Percentiles rank a stretch among this genome's conserved stretches.
phyloP scores from a whole-genome alignment of 2,797 vertebrate species.

The Mastacembelus armatus region DNA sequence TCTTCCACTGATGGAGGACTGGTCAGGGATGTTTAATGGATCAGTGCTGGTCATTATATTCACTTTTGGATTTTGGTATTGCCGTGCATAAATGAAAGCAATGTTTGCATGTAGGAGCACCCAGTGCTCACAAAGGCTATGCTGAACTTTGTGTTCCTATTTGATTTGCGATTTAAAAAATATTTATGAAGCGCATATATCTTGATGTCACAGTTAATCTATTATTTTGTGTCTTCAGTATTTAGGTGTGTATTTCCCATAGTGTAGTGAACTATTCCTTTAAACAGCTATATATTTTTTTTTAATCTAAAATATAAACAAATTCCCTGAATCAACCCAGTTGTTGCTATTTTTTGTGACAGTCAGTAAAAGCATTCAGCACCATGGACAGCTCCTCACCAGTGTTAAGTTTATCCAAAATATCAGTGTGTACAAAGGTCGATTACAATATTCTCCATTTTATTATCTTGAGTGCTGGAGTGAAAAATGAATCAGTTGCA shows the following conservation, averaged over 20 bases:
- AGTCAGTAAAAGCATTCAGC: constrained; percentile 20
- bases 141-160: background rate
- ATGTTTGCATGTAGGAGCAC: background rate
- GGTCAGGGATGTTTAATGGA: background rate
- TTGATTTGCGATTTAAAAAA: too few relatives aligned
- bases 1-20: background rate
- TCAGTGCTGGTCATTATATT: background rate
- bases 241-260: too few relatives aligned
- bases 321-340: background rate
- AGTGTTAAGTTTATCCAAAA: rapidly evolving
- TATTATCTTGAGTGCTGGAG: constrained; percentile 1
- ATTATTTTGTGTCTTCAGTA: too few relatives aligned
- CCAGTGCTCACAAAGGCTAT: too few relatives aligned
- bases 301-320: background rate
- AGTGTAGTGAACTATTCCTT: too few relatives aligned
- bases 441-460: background rate
- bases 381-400: constrained; percentile 35
- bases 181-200: too few relatives aligned
- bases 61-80: background rate
- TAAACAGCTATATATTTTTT: too few relatives aligned
- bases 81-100: background rate
- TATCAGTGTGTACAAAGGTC: too few relatives aligned
- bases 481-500: background rate
- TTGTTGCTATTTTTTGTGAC: background rate
- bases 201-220: too few relatives aligned